Evolutionary conservation across 2,797 vertebrate genomes (phyloP).

Genomic region (Balearica regulorum): DNA sequence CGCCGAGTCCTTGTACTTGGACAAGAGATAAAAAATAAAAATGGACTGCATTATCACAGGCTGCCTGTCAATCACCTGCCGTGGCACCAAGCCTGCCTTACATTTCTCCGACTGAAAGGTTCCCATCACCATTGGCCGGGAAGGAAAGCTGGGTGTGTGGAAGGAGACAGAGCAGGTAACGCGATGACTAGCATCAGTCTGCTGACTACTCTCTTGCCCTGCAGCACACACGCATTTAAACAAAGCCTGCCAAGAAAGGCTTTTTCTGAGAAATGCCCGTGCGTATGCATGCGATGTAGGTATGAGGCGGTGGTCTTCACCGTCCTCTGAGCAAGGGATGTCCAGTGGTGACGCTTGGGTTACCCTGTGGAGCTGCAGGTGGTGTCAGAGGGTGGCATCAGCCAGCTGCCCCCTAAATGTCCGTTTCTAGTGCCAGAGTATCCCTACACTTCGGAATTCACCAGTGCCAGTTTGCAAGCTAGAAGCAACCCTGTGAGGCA

Average conservation of each 20-base stretch:
- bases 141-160: background rate
- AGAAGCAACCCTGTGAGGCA: background rate
- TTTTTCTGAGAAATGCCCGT: background rate
- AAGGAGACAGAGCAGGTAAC: background rate
- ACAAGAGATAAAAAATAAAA: slow-evolving; percentile 46
- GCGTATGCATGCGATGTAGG: fast-evolving
- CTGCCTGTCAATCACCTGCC: slow-evolving; percentile 36
- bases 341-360: background rate
- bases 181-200: background rate
- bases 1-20: slow-evolving; percentile 59
- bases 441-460: background rate
- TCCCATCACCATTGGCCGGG: fast-evolving
- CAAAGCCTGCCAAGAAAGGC: background rate
- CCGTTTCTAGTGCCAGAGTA: background rate
- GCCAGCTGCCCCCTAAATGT: background rate
- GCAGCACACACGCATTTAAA: background rate
- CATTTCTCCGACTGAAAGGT: background rate
- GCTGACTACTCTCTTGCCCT: background rate
- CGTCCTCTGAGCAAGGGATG: background rate
- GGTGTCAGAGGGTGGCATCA: background rate
- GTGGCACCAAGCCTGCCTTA: background rate
- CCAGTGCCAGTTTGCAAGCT: background rate
- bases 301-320: background rate
- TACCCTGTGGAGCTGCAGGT: background rate
- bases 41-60: slow-evolving; percentile 50